Percentiles rank a stretch among this genome's conserved stretches.
phyloP scores from a whole-genome alignment of 2,113 vertebrate species.

The Salminus brasiliensis region DNA sequence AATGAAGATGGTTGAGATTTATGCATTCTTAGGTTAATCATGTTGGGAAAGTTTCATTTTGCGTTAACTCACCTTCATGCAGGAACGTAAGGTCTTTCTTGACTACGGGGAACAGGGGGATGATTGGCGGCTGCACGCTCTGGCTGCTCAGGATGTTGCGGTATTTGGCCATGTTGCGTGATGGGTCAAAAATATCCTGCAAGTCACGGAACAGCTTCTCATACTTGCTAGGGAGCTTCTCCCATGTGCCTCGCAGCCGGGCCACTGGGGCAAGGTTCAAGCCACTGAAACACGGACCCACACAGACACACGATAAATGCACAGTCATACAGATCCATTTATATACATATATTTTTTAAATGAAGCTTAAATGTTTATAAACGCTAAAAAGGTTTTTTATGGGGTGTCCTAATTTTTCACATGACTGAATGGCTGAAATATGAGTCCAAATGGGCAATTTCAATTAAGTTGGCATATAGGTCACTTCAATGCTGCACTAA shows the following conservation, averaged over 20 bases:
- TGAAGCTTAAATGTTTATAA: too few relatives aligned
- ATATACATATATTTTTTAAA: too few relatives aligned
- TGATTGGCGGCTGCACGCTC: slow-evolving; percentile 96
- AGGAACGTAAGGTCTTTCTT: slow-evolving; percentile 99
- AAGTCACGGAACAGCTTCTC: slow-evolving; percentile 95
- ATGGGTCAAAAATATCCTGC: slow-evolving; percentile 96
- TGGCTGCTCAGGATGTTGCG: slow-evolving; percentile 96
- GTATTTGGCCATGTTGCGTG: slow-evolving; percentile 98
- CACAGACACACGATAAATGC: not conserved
- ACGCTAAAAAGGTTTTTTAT: too few relatives aligned
- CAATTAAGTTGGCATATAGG: too few relatives aligned
- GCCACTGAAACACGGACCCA: slow-evolving; percentile 74
- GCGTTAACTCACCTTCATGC: slow-evolving; percentile 85
- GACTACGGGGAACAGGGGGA: slow-evolving; percentile 95
- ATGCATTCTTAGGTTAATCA: too few relatives aligned
- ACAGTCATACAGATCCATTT: not conserved
- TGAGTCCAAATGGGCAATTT: too few relatives aligned
- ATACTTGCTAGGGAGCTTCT: slow-evolving; percentile 95
- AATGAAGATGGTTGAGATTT: too few relatives aligned
- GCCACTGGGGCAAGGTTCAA: slow-evolving; percentile 91
- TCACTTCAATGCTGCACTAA: too few relatives aligned
- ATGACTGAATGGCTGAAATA: too few relatives aligned
- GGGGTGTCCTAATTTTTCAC: too few relatives aligned
- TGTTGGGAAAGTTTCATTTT: too few relatives aligned
- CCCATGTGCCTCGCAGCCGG: slow-evolving; percentile 91